Conservation (phyloP, 37 sponge, comb jelly and placozoan genomes). For the Theonella swinhoei region DNA sequence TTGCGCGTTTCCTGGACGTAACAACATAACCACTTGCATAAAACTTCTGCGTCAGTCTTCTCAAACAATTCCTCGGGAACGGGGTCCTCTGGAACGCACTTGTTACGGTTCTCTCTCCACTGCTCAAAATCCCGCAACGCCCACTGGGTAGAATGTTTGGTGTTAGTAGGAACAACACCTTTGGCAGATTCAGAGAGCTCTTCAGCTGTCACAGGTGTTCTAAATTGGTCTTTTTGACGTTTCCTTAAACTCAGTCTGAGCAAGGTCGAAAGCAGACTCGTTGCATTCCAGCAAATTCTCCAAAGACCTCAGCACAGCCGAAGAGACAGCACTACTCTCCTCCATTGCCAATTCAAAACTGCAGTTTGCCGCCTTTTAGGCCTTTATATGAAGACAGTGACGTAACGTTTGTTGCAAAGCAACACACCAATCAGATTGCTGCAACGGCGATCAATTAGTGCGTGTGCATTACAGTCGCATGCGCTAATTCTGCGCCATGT, state of each 20-base stretch:
- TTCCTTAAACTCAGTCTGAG: too few species aligned
- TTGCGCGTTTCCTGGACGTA: slow-evolving; percentile 3
- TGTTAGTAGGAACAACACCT: slow-evolving; percentile 8
- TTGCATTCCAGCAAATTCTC: background rate
- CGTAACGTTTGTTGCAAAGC: background rate
- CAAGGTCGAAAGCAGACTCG: background rate
- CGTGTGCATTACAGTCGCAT: too few species aligned
- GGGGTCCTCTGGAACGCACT: background rate
- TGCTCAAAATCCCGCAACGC: slow-evolving; percentile 2
- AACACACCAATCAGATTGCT: background rate
- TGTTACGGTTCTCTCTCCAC: slow-evolving; percentile 15
- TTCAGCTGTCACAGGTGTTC: background rate
- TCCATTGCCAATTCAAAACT: background rate
- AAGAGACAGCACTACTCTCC: background rate
- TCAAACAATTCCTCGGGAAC: slow-evolving; percentile 1
- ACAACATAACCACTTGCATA: background rate
- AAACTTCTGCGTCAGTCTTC: background rate
- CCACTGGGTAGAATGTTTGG: slow-evolving; percentile 6
- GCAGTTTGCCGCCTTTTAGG: background rate
- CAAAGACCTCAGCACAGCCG: background rate
- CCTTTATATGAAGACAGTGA: background rate
- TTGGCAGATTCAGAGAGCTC: background rate
- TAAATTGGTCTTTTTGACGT: too few species aligned
- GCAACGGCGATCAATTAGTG: too few species aligned
- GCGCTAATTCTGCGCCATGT: too few species aligned